phyloP scores from a whole-genome alignment of 2,113 vertebrate species.

The Laticauda colubrina region DNA sequence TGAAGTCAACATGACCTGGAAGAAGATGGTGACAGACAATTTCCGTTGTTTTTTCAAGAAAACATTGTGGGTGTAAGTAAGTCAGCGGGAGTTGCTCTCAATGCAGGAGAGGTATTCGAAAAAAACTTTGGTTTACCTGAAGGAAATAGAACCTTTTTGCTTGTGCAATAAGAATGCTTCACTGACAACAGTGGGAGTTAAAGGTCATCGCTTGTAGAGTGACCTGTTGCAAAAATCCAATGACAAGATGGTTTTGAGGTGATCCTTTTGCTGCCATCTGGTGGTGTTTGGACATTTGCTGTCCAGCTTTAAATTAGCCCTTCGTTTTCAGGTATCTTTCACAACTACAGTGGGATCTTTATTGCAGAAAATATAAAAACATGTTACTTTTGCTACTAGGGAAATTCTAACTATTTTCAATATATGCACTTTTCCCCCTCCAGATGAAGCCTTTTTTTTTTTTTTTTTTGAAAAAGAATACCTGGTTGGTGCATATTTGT shows the following conservation, averaged over 20 bases:
- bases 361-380: not conserved
- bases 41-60: not conserved
- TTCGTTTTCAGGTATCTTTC: not conserved
- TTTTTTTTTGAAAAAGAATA: not conserved
- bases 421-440: accelerated
- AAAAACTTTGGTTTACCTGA: not conserved
- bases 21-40: not conserved
- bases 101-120: not conserved
- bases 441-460: not conserved
- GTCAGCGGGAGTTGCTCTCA: not conserved
- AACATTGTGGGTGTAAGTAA: not conserved
- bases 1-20: not conserved
- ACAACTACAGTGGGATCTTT: not conserved
- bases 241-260: not conserved
- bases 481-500: not conserved
- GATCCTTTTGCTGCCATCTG: not conserved
- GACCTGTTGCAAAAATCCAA: not conserved
- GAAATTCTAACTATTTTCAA: not conserved
- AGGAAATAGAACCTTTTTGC: not conserved
- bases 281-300: not conserved
- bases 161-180: not conserved
- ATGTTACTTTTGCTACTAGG: not conserved
- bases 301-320: not conserved
- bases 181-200: not conserved
- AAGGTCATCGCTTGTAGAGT: not conserved